Percentiles rank a stretch among this genome's conserved stretches.
Conservation (phyloP, 2,797 vertebrate genomes). For the Gallinago stenura region DNA sequence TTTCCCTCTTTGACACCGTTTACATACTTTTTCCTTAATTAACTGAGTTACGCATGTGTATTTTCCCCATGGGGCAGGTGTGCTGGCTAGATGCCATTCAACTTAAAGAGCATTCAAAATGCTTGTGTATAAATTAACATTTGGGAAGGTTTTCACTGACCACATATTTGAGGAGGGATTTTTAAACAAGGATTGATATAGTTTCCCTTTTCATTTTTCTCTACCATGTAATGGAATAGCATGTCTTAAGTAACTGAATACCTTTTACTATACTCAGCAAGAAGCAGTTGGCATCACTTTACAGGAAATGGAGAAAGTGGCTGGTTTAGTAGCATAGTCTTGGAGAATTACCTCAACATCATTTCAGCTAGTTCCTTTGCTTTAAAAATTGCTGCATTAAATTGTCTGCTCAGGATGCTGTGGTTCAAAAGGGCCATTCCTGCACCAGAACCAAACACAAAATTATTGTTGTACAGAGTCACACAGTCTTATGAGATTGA, state of each 20-base stretch:
- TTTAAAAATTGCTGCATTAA: conserved; percentile 5
- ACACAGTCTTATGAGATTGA: neutral
- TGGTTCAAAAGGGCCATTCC: neutral
- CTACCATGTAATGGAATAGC: neutral
- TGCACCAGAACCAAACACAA: neutral
- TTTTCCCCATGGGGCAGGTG: conserved; percentile 7
- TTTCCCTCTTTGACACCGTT: neutral
- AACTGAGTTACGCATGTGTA: neutral
- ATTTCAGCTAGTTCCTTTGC: neutral
- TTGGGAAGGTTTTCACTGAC: conserved; percentile 1
- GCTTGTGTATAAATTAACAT: neutral
- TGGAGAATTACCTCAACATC: neutral
- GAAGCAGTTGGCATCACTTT: neutral
- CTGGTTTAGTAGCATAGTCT: neutral
- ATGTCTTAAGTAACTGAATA: neutral
- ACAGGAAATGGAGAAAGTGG: conserved; percentile 14
- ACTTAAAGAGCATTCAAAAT: neutral
- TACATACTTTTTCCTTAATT: conserved; percentile 7
- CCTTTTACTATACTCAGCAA: neutral
- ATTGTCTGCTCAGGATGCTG: neutral
- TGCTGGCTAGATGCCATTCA: neutral
- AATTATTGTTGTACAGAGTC: neutral
- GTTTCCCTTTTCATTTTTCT: conserved; percentile 2
- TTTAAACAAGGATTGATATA: neutral
- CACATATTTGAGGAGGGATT: neutral